These are phyloP conservation scores for Cyaniris semiargus DNA, from an alignment of 2,888 invertebrate species.

Conservation along the genomic window DNA sequence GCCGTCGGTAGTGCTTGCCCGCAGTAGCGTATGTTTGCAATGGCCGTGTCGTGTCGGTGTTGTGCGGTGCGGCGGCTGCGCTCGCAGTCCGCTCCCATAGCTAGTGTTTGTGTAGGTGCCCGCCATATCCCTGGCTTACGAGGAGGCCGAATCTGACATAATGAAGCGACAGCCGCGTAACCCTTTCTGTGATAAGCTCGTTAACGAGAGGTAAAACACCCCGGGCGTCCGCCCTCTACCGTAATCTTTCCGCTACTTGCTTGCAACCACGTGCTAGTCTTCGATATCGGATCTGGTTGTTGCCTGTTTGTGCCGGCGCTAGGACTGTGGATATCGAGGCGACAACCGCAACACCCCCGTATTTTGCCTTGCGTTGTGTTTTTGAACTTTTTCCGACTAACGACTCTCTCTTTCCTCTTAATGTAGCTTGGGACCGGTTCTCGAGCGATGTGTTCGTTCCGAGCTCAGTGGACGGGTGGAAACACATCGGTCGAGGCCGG, in stretches of 20 bases:
- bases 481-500: constrained; percentile 70
- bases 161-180: constrained; percentile 99
- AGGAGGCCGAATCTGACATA: constrained; percentile 98
- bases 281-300: constrained; percentile 74
- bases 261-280: constrained; percentile 77
- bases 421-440: constrained; percentile 66
- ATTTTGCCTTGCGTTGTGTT: constrained; percentile 75
- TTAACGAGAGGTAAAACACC: constrained; percentile 95
- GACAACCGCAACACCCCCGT: constrained; percentile 74
- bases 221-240: constrained; percentile 70
- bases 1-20: constrained; percentile 25
- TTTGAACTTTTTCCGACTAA: constrained; percentile 64
- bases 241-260: constrained; percentile 77
- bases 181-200: constrained; percentile 98
- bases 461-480: constrained; percentile 37
- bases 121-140: constrained; percentile 99
- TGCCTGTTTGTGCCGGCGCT: constrained; percentile 71
- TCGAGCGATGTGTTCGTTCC: constrained; percentile 66
- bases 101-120: constrained; percentile 90
- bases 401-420: constrained; percentile 62
- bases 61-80: constrained; percentile 58
- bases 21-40: constrained; percentile 44
- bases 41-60: constrained; percentile 67
- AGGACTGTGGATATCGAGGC: constrained; percentile 70
- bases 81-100: constrained; percentile 65